A percentile compares a stretch with the other conserved stretches of the same genome.
These are phyloP conservation scores for Vulpes vulpes DNA, from an alignment of 2,113 vertebrate genomes.

Conservation along the genomic window DNA sequence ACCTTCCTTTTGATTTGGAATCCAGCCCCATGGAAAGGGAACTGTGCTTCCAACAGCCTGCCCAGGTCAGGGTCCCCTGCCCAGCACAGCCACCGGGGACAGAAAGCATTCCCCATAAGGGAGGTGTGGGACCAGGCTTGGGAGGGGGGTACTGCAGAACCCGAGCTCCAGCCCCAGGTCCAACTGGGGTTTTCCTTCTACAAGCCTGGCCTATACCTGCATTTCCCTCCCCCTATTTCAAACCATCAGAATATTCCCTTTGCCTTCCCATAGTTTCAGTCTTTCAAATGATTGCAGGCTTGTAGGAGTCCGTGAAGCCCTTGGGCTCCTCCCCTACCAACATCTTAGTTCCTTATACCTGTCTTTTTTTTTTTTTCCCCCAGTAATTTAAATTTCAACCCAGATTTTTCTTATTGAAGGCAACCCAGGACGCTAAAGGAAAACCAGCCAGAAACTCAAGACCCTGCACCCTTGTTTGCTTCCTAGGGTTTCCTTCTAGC, in stretches of 20 bases:
- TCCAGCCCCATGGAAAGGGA: not conserved
- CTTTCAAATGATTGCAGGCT: not conserved
- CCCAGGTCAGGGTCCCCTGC: not conserved
- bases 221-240: not conserved
- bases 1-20: not conserved
- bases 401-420: not conserved
- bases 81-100: not conserved
- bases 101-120: not conserved
- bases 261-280: not conserved
- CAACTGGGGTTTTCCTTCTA: not conserved
- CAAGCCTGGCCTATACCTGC: not conserved
- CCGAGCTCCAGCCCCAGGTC: too few relatives aligned
- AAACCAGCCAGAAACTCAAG: not conserved
- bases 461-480: rapidly evolving
- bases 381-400: not conserved
- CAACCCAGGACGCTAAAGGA: not conserved
- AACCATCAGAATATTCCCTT: not conserved
- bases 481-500: not conserved
- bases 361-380: too few relatives aligned
- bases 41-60: not conserved
- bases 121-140: not conserved
- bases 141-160: not conserved
- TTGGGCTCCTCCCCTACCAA: not conserved
- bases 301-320: not conserved
- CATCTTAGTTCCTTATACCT: not conserved